Percentiles rank a stretch among this genome's conserved stretches.
These are phyloP conservation scores for Syngnathus rostellatus DNA, from an alignment of 2,797 vertebrate species.

Conservation along the genomic window DNA sequence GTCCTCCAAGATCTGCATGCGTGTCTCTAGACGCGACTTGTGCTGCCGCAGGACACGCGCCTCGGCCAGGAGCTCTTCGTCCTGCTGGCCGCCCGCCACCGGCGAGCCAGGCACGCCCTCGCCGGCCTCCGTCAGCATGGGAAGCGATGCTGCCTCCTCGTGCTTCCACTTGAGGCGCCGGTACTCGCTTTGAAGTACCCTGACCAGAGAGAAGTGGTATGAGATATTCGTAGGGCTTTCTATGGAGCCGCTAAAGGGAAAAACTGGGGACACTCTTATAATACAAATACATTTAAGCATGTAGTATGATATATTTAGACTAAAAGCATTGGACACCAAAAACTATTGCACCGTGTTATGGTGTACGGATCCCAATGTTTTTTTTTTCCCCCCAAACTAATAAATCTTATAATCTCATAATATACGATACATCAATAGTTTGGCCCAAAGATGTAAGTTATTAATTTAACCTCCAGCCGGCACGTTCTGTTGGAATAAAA, in stretches of 20 bases:
- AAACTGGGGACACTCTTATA: too few species aligned
- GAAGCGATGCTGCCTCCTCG: slow-evolving; percentile 81
- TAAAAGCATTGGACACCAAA: too few species aligned
- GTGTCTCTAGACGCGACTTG: slow-evolving; percentile 92
- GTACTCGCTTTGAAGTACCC: slow-evolving; percentile 93
- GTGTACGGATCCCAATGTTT: too few species aligned
- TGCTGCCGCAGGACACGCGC: slow-evolving; percentile 91
- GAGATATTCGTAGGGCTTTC: not conserved
- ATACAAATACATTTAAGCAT: too few species aligned
- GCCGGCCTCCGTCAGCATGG: slow-evolving; percentile 74
- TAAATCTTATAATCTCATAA: too few species aligned
- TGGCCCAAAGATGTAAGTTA: too few species aligned
- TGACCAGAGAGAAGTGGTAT: slow-evolving; percentile 35
- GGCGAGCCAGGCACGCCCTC: slow-evolving; percentile 56
- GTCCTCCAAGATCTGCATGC: slow-evolving; percentile 98
- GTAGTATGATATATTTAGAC: too few species aligned
- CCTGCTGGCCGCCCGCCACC: slow-evolving; percentile 58
- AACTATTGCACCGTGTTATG: too few species aligned
- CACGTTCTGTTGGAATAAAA: too few species aligned
- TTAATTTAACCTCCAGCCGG: too few species aligned
- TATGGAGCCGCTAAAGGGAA: not conserved
- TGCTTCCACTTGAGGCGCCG: slow-evolving; percentile 94
- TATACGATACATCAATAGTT: too few species aligned
- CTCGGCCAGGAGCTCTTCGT: slow-evolving; percentile 89
- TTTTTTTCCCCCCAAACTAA: too few species aligned